Evolutionary conservation across 2,797 vertebrate species (phyloP).

Genomic region (Eptatretus atami): DNA sequence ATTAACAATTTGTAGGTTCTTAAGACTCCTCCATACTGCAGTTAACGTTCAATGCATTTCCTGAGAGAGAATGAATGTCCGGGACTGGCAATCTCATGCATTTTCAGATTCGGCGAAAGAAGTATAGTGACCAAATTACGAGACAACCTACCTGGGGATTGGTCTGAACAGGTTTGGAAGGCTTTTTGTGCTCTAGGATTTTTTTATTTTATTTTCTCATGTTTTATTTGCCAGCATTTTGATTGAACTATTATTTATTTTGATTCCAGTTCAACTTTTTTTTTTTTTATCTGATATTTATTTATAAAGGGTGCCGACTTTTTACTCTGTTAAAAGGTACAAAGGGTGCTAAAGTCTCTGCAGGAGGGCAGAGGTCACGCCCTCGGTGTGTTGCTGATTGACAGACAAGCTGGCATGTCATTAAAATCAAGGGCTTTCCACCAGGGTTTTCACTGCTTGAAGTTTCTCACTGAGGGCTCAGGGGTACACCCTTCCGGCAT

Average conservation of each 20-base stretch:
- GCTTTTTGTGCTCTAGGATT: too few relatives aligned
- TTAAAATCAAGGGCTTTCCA: slow-evolving; percentile 44
- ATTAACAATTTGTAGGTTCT: not conserved
- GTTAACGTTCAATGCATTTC: slow-evolving; percentile 69
- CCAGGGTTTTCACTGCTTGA: slow-evolving; percentile 79
- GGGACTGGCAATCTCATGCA: slow-evolving; percentile 52
- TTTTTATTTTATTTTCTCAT: too few relatives aligned
- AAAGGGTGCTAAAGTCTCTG: too few relatives aligned
- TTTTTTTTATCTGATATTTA: too few relatives aligned
- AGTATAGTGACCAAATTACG: slow-evolving; percentile 68
- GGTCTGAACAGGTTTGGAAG: slow-evolving; percentile 49
- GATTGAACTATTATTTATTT: too few relatives aligned
- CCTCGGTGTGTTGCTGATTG: slow-evolving; percentile 71
- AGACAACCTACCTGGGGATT: slow-evolving; percentile 49
- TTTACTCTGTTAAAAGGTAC: too few relatives aligned
- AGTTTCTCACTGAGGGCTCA: slow-evolving; percentile 44
- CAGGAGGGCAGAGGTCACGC: slow-evolving; percentile 59
- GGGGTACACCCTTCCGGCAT: slow-evolving; percentile 58
- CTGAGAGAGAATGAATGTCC: slow-evolving; percentile 46
- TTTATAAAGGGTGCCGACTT: too few relatives aligned
- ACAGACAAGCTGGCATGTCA: slow-evolving; percentile 50
- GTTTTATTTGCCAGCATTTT: too few relatives aligned
- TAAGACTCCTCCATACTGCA: slow-evolving; percentile 12
- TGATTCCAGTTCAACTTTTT: too few relatives aligned
- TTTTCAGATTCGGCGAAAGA: slow-evolving; percentile 84